phyloP scores from a whole-genome alignment of 2,797 vertebrate species.

The Siniperca obscura region DNA sequence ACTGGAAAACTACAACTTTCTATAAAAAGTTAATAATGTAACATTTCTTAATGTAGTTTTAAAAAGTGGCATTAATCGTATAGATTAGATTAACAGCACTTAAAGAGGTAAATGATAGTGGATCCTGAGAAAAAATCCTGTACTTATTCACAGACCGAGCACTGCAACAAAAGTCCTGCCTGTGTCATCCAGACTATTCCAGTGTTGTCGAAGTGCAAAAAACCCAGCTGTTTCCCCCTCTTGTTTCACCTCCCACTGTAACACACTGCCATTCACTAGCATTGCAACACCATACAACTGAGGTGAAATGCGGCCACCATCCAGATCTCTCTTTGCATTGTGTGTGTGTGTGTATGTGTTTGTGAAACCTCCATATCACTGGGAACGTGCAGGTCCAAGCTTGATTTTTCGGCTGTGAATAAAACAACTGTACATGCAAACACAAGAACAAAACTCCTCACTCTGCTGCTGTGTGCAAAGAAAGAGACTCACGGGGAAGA shows the following conservation, averaged over 20 bases:
- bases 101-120: not conserved
- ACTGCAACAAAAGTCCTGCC: conserved; percentile 40
- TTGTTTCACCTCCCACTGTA: conserved; percentile 20
- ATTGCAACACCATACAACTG: conserved; percentile 44
- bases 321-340: conserved; percentile 59
- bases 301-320: conserved; percentile 47
- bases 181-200: conserved; percentile 53
- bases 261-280: conserved; percentile 34
- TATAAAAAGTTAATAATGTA: not conserved
- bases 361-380: conserved; percentile 34
- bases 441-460: conserved; percentile 29
- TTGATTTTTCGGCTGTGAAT: conserved; percentile 55
- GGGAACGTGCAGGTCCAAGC: conserved; percentile 52
- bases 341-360: not conserved
- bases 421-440: conserved; percentile 44
- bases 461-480: conserved; percentile 5
- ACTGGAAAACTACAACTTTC: not conserved
- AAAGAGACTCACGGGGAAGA: not conserved
- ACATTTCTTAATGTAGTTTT: not conserved
- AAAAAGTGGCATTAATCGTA: not conserved
- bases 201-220: conserved; percentile 36
- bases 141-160: conserved; percentile 21
- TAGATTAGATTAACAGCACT: not conserved
- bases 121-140: not conserved
- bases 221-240: not conserved